phyloP scores from a whole-genome alignment of 2,113 vertebrate genomes.

The Aegithalos caudatus region DNA sequence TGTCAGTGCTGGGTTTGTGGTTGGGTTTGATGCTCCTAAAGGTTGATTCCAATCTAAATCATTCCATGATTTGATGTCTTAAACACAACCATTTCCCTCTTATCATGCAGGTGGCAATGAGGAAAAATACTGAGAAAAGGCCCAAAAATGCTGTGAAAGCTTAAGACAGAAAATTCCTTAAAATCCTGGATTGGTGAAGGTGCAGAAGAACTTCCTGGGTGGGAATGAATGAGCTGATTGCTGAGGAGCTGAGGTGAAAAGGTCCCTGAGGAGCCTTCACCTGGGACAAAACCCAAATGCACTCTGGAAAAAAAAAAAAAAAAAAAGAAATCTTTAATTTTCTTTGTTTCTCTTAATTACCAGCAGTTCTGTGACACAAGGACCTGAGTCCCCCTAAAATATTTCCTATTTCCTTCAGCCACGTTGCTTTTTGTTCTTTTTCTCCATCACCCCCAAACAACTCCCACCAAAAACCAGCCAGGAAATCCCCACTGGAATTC shows the following conservation, averaged over 20 bases:
- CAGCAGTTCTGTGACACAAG: background rate
- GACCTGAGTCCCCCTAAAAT: background rate
- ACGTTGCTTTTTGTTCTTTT: accelerated
- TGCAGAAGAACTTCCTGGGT: background rate
- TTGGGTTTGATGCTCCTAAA: background rate
- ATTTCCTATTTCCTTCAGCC: background rate
- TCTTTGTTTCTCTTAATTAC: background rate
- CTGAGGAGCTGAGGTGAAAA: background rate
- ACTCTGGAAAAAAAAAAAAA: background rate
- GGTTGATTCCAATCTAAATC: background rate
- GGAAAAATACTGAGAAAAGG: background rate
- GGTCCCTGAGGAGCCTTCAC: background rate
- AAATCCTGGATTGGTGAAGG: background rate
- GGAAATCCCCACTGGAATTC: background rate
- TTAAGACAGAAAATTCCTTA: background rate
- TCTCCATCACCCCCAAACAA: background rate
- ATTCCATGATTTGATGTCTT: background rate
- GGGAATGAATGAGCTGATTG: too few species aligned
- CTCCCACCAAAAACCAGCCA: background rate
- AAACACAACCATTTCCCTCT: background rate
- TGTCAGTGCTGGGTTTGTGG: background rate
- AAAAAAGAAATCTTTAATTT: background rate
- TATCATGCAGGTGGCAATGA: background rate
- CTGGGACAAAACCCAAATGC: background rate
- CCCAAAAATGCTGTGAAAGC: background rate